A percentile compares a stretch with the other conserved stretches of the same genome.
Evolutionary conservation across 2,113 vertebrate genomes (phyloP).

Genomic region (Serilophus lunatus): DNA sequence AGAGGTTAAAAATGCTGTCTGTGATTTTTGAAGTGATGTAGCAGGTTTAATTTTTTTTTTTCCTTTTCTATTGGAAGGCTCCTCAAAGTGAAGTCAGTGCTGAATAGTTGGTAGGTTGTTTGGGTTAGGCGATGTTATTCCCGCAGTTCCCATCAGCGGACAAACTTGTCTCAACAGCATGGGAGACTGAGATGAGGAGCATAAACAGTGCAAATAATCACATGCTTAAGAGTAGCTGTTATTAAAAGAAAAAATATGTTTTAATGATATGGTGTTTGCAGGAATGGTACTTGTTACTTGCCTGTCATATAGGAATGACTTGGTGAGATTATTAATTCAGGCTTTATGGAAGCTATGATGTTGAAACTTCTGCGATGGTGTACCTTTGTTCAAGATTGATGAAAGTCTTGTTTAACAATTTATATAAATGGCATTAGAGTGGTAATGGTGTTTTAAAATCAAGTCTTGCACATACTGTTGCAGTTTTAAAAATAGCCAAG

Average conservation of each 20-base stretch:
- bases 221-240: neutral
- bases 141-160: neutral
- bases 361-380: neutral
- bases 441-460: neutral
- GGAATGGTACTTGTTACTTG: neutral
- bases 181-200: neutral
- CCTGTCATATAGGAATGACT: neutral
- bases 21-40: neutral
- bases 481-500: neutral
- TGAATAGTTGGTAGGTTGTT: neutral
- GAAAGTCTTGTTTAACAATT: neutral
- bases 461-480: neutral
- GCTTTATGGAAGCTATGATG: neutral
- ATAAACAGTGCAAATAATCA: neutral
- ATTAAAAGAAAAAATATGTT: neutral
- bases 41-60: neutral
- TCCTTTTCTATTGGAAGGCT: neutral
- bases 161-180: neutral
- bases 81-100: neutral
- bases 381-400: neutral
- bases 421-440: neutral
- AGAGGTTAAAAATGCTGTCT: constrained; percentile 48
- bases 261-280: neutral
- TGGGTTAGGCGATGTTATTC: neutral
- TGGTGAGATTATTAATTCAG: neutral